Conservation (phyloP, 2,113 vertebrate genomes). For the Arvicanthis niloticus region DNA sequence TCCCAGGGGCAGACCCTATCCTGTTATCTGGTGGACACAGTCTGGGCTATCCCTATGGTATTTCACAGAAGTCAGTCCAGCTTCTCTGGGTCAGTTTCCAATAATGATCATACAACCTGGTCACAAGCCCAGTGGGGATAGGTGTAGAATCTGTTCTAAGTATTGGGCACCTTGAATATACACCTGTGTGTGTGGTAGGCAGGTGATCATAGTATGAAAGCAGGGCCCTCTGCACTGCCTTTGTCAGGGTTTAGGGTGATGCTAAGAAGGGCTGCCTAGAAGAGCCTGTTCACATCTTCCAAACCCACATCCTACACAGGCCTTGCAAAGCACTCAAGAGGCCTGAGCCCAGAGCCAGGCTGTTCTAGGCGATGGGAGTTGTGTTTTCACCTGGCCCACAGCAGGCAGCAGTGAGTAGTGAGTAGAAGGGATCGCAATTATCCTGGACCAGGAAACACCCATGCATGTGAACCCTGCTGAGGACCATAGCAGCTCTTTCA, state of each 20-base stretch:
- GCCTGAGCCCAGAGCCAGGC: too few species aligned
- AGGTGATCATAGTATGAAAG: background rate
- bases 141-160: background rate
- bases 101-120: fast-evolving
- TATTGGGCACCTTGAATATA: background rate
- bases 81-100: background rate
- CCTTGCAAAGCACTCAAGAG: background rate
- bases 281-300: background rate
- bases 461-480: background rate
- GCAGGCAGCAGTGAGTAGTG: background rate
- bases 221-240: background rate
- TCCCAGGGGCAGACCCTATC: background rate
- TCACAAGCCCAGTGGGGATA: background rate
- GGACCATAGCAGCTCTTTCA: background rate
- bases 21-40: background rate
- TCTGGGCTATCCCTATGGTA: too few species aligned
- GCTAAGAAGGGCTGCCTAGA: background rate
- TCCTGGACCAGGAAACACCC: background rate
- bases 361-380: background rate
- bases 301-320: background rate
- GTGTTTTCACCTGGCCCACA: background rate
- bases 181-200: background rate
- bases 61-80: too few species aligned
- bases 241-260: background rate
- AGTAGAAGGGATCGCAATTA: background rate